phyloP scores from a whole-genome alignment of 2,888 invertebrate genomes.

The Mythimna impura region DNA sequence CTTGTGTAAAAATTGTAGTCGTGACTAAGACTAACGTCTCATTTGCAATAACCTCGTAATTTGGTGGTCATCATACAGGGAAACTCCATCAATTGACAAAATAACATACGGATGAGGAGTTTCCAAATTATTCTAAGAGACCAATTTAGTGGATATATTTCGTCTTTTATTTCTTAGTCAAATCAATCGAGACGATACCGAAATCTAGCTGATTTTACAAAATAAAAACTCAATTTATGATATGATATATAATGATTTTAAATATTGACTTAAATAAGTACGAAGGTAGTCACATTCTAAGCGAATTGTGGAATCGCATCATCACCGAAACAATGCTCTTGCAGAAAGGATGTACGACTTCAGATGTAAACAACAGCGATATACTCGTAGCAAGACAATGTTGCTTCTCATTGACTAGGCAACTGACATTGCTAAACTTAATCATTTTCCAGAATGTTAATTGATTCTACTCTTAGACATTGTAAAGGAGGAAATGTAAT shows the following conservation, averaged over 20 bases:
- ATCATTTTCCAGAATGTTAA: not conserved
- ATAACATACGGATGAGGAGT: conserved; percentile 10
- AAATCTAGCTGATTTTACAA: too few species aligned
- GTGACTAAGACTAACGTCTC: conserved; percentile 30
- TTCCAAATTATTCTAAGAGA: not conserved
- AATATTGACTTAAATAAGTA: not conserved
- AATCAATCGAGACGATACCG: too few species aligned
- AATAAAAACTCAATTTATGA: too few species aligned
- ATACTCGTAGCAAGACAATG: not conserved
- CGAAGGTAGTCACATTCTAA: conserved; percentile 6
- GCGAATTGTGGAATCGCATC: conserved; percentile 4
- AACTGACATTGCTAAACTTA: not conserved
- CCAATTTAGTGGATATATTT: not conserved
- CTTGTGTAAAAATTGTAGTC: conserved; percentile 36
- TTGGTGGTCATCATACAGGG: not conserved
- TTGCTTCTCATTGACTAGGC: not conserved
- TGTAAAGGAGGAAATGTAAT: too few species aligned
- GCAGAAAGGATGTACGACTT: not conserved
- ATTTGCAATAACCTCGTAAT: conserved; percentile 23
- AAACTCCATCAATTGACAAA: conserved; percentile 31
- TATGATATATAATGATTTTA: not conserved
- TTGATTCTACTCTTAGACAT: not conserved
- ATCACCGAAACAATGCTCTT: conserved; percentile 18
- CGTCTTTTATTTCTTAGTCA: not conserved
- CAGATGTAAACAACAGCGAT: conserved; percentile 33